Conservation (phyloP, 2,113 vertebrate species). For the Protomyctophum bolini region DNA sequence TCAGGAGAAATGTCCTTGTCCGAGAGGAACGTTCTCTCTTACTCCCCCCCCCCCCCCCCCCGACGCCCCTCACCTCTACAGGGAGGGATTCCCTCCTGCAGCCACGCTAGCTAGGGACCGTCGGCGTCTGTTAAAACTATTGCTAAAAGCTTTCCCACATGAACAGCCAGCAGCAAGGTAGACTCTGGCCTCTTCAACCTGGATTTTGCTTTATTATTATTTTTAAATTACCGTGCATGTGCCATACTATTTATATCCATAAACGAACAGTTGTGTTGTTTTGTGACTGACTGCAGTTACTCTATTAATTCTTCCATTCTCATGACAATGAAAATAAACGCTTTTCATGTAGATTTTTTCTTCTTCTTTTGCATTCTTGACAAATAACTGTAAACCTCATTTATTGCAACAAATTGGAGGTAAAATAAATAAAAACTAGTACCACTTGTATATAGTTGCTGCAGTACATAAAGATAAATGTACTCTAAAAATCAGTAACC, state of each 20-base stretch:
- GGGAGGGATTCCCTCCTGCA: constrained; percentile 48
- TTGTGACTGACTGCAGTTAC: no score
- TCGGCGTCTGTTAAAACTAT: constrained; percentile 57
- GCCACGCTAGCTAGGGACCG: constrained; percentile 40
- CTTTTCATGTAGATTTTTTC: no score
- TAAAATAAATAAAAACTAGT: neutral
- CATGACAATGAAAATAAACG: neutral
- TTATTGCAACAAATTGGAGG: no score
- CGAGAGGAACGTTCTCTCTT: constrained; percentile 29
- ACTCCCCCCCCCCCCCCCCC: neutral
- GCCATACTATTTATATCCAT: no score
- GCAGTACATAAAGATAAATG: constrained; percentile 3
- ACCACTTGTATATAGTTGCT: neutral
- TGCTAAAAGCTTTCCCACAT: constrained; percentile 66
- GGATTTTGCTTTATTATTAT: constrained; percentile 36
- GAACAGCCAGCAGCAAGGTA: constrained; percentile 35
- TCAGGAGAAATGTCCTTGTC: constrained; percentile 48
- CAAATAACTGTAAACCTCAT: neutral
- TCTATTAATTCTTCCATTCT: no score
- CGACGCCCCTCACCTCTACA: constrained; percentile 41
- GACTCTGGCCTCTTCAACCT: constrained; percentile 35
- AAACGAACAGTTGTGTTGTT: no score
- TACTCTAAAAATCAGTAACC: neutral
- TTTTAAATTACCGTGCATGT: neutral
- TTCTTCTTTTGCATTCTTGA: no score